Percentiles rank a stretch among this genome's conserved stretches.
Conservation (phyloP, 1,140 invertebrate species). For the Aricia agestis region DNA sequence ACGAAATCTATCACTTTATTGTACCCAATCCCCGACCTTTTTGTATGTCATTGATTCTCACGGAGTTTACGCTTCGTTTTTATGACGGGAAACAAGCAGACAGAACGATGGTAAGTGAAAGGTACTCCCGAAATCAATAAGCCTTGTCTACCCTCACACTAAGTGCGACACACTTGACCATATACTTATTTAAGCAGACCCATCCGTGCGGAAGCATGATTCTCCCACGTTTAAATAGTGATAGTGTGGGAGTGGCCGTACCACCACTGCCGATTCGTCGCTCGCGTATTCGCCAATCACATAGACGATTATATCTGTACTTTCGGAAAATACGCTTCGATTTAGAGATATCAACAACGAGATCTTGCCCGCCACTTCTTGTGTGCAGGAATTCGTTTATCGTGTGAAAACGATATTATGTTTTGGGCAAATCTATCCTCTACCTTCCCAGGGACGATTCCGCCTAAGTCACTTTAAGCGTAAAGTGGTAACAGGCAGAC, state of each 20-base stretch:
- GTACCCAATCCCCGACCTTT: not conserved
- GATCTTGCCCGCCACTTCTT: too few species aligned
- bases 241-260: not conserved
- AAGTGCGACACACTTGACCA: too few species aligned
- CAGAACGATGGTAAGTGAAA: too few species aligned
- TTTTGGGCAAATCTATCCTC: too few species aligned
- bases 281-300: not conserved
- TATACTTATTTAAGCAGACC: not conserved
- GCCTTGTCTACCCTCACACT: too few species aligned
- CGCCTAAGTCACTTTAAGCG: too few species aligned
- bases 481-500: too few species aligned
- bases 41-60: conserved; percentile 8
- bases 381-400: too few species aligned
- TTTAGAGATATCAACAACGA: not conserved
- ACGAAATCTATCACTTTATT: conserved; percentile 12
- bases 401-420: not conserved
- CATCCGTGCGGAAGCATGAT: not conserved
- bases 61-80: not conserved
- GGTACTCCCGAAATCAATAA: too few species aligned
- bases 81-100: not conserved
- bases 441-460: too few species aligned
- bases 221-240: not conserved
- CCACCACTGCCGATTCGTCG: not conserved
- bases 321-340: not conserved
- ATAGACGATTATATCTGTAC: not conserved